A percentile compares a stretch with the other conserved stretches of the same genome.
These are phyloP conservation scores for Cryptocephalus primarius DNA, from an alignment of 2,888 invertebrate species.

Conservation along the genomic window DNA sequence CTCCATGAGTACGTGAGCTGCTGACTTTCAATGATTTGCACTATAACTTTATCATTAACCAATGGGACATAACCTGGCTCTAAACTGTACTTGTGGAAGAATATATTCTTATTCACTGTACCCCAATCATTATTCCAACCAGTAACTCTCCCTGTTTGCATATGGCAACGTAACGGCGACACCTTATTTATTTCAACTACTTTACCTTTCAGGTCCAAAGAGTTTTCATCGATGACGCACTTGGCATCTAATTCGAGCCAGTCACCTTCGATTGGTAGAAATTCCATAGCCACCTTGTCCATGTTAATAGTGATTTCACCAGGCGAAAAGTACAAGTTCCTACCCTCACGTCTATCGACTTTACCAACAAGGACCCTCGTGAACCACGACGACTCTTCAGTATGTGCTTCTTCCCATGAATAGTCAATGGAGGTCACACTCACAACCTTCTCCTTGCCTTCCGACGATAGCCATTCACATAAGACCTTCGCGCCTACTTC, in stretches of 20 bases:
- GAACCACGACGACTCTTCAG: constrained; percentile 24
- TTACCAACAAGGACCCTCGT: constrained; percentile 33
- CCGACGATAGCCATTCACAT: constrained; percentile 20
- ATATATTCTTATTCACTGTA: constrained; percentile 46
- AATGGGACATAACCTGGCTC: constrained; percentile 43
- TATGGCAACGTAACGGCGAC: constrained; percentile 47
- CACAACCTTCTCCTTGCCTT: constrained; percentile 35
- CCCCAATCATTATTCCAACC: constrained; percentile 38
- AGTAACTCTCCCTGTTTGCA: constrained; percentile 41
- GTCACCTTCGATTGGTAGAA: constrained; percentile 60
- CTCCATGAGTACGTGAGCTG: constrained; percentile 48
- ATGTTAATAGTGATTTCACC: constrained; percentile 48
- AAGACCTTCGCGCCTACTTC: constrained; percentile 46
- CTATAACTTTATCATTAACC: constrained; percentile 50
- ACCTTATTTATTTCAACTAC: constrained; percentile 52
- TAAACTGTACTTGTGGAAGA: constrained; percentile 47
- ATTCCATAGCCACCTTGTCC: constrained; percentile 49
- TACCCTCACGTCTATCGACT: constrained; percentile 33
- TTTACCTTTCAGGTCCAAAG: constrained; percentile 41
- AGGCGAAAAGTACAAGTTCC: constrained; percentile 40
- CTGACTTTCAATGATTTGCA: constrained; percentile 64
- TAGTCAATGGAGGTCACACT: constrained; percentile 25
- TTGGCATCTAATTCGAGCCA: constrained; percentile 53
- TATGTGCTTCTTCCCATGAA: constrained; percentile 38
- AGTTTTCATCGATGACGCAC: constrained; percentile 48